Base-by-base conservation (phyloP, 2,888 invertebrate species). In the Spisula subtruncata region DNA sequence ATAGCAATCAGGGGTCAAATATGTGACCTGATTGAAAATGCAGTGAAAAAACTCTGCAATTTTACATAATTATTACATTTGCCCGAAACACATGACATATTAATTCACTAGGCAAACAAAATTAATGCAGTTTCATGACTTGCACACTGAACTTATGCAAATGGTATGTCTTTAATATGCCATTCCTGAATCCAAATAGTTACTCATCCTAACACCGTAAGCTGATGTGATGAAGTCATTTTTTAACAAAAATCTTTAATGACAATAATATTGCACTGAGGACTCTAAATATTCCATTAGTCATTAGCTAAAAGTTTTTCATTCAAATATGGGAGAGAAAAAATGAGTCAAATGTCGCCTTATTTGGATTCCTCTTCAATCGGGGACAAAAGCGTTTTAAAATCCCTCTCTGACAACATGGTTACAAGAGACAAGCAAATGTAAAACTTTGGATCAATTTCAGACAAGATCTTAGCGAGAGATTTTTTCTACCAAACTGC, bases 11-110 rank as follows among this genome's bases (percentile, higher is more conserved):
- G 14, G 51, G 60, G 60, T 25, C 60, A 66, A 25, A 66, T 25
- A 41, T 41, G 41, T 66, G 25, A 25, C 25, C 10, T 66, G 60
- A 66, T 66, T 66, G n/a, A n/a, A 25, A 25, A 66, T n/a, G 10
- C 60, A 66, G 25, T n/a, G n/a, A 60, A 60, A 8, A 60, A 60
- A 16, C n/a, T 5, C 25, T 66, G 20, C 60, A 66, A 66, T 66
- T 66, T 66, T 66, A 66, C 60, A 66, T 66, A 66, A 66, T 66
- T 66, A 25, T 66, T 66, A 66, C 60, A 66, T 66, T 66, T 25
- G n/a, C 60, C 60, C 5, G 6, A 66, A 66, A 25, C 25, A 25
- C 60, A 66, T 66, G 60, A 66, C 60, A 66, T 25, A 66, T 66
- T 66, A 66, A 66, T 66, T 66, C 60, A n/a, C 25, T 25, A 25